Conservation (phyloP, 2,888 invertebrate genomes). For the Steinernema scapterisci region DNA sequence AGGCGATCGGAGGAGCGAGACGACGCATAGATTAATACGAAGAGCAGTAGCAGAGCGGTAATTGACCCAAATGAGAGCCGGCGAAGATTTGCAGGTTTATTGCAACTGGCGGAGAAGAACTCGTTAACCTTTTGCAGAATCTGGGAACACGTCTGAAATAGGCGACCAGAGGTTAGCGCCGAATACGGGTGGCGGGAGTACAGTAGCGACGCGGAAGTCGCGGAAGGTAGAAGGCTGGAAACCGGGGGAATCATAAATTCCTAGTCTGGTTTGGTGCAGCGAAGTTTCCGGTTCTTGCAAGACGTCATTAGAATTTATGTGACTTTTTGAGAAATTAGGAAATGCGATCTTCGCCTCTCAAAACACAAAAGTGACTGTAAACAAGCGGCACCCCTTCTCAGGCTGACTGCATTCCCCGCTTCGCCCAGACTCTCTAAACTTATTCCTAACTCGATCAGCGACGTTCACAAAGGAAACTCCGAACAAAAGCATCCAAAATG, state of each 20-base stretch:
- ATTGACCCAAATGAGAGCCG: conserved; percentile 30
- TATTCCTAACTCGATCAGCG: too few species aligned
- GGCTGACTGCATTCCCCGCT: too few species aligned
- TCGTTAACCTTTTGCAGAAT: conserved; percentile 20
- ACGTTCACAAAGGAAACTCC: background rate
- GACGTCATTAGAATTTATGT: conserved; percentile 20
- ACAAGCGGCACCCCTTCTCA: background rate
- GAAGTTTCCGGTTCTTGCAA: conserved; percentile 21
- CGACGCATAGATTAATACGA: conserved; percentile 27
- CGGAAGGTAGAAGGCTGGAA: background rate
- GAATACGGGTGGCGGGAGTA: background rate
- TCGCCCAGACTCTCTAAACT: too few species aligned
- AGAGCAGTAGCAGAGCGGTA: background rate
- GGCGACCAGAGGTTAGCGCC: background rate
- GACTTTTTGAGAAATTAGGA: background rate
- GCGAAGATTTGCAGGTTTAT: conserved; percentile 1
- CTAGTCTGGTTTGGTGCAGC: conserved; percentile 7
- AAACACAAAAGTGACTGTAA: background rate
- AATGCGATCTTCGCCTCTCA: background rate
- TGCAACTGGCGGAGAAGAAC: conserved; percentile 14
- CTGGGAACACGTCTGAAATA: background rate
- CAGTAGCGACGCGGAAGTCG: background rate
- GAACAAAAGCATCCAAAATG: conserved; percentile 17
- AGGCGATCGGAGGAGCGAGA: conserved; percentile 9
- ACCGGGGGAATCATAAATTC: background rate